Evolutionary conservation across 2,113 vertebrate genomes (phyloP).

Genomic region (Amphiprion percula): DNA sequence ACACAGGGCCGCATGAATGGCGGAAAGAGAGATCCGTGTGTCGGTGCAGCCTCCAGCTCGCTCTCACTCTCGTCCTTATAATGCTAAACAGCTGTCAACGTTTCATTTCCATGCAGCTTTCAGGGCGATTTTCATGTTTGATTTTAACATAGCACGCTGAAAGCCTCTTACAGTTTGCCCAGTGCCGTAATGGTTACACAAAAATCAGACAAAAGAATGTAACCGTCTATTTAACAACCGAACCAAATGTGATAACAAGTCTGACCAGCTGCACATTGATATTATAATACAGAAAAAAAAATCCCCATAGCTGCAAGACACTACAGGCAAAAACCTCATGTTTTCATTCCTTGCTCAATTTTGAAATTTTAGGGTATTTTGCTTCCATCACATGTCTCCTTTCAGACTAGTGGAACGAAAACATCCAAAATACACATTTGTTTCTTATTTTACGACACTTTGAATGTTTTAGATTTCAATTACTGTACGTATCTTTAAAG

Average conservation of each 20-base stretch:
- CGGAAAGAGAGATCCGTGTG: background rate
- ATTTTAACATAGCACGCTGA: conserved; percentile 7
- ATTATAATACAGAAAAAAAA: background rate
- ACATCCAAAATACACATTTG: too few species aligned
- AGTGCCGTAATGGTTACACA: conserved; percentile 4
- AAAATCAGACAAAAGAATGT: background rate
- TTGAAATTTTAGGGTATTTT: too few species aligned
- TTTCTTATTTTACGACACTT: too few species aligned
- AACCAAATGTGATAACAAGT: conserved; percentile 2
- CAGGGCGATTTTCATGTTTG: conserved; percentile 63
- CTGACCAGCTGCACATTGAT: background rate
- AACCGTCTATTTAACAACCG: background rate
- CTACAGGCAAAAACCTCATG: background rate
- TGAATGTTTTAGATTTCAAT: too few species aligned
- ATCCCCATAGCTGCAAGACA: too few species aligned
- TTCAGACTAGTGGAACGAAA: too few species aligned
- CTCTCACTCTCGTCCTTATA: background rate
- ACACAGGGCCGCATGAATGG: conserved; percentile 28
- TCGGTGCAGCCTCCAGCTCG: background rate
- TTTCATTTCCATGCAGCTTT: conserved; percentile 46
- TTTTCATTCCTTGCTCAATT: too few species aligned
- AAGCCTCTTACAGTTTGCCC: background rate
- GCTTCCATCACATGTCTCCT: too few species aligned
- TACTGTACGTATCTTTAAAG: too few species aligned
- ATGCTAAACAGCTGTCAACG: conserved; percentile 49